Conservation (phyloP, 92 coral and sea anemone species). For the Paragorgia papillata region DNA sequence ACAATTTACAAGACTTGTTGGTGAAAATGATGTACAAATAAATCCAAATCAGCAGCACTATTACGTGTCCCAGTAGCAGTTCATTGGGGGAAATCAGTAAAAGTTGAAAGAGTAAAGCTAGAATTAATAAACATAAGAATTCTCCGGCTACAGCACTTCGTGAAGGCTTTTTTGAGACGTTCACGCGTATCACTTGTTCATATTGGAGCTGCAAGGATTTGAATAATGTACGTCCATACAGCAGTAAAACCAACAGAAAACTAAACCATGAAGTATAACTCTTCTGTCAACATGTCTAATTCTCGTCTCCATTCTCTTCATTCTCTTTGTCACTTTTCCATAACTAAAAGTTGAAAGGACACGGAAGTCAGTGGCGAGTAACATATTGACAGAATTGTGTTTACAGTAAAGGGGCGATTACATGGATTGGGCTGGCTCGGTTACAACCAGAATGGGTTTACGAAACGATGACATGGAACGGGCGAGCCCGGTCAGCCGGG, state of each 20-base stretch:
- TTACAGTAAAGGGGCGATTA: too few species aligned
- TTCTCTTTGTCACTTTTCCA: slow-evolving; percentile 21
- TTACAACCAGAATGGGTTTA: too few species aligned
- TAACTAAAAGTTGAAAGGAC: slow-evolving; percentile 7
- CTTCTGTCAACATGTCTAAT: slow-evolving; percentile 17
- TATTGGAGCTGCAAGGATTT: neutral
- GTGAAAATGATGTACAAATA: slow-evolving; percentile 45
- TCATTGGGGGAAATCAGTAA: neutral
- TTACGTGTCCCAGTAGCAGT: neutral
- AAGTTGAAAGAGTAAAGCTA: neutral
- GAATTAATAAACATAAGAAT: slow-evolving; percentile 19
- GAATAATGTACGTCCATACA: slow-evolving; percentile 19
- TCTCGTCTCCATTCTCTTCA: slow-evolving; percentile 35
- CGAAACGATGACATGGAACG: too few species aligned
- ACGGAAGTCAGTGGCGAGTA: too few species aligned
- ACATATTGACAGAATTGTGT: too few species aligned
- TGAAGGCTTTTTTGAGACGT: neutral
- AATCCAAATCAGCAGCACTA: slow-evolving; percentile 12
- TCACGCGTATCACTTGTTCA: neutral
- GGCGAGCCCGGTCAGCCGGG: too few species aligned
- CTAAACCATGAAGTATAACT: slow-evolving; percentile 32
- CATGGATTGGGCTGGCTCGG: too few species aligned
- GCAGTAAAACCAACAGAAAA: slow-evolving; percentile 37
- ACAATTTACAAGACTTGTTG: slow-evolving; percentile 37
- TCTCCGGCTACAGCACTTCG: slow-evolving; percentile 3